A percentile compares a stretch with the other conserved stretches of the same genome.
Evolutionary conservation across 2,113 vertebrate species (phyloP).

Genomic region (Pyxicephalus adspersus): DNA sequence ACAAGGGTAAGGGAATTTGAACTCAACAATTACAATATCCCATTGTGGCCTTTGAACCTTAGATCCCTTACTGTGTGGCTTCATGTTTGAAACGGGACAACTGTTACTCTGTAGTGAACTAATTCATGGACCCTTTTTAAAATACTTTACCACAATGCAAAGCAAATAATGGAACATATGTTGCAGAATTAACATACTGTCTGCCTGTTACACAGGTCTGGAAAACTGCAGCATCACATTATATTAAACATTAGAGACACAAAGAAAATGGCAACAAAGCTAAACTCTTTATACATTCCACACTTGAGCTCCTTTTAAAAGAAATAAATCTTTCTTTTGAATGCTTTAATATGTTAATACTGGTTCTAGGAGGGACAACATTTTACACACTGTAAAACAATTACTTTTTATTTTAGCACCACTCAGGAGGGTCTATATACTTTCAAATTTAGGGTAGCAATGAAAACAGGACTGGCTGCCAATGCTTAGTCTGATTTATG

Average conservation of each 20-base stretch:
- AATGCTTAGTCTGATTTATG: constrained; percentile 61
- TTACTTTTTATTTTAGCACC: constrained; percentile 18
- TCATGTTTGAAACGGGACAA: no score
- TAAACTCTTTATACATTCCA: constrained; percentile 13
- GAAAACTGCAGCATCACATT: not conserved
- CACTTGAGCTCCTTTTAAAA: not conserved
- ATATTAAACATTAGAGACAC: not conserved
- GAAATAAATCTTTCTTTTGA: constrained; percentile 51
- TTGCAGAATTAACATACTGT: no score
- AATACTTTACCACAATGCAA: no score
- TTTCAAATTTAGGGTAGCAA: constrained; percentile 54
- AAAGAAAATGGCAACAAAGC: not conserved
- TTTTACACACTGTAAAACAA: constrained; percentile 38
- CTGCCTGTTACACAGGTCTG: no score
- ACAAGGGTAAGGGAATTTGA: no score
- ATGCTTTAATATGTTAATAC: constrained; percentile 21
- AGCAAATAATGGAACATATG: no score
- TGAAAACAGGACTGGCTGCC: constrained; percentile 56
- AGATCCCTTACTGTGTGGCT: no score
- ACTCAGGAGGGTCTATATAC: constrained; percentile 39
- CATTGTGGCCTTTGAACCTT: no score
- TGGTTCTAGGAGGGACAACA: constrained; percentile 8
- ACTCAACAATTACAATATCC: no score
- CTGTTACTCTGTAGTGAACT: no score
- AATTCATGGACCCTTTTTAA: no score